These are phyloP conservation scores for Eupithecia centaureata DNA, from an alignment of 2,888 invertebrate species.

Conservation along the genomic window DNA sequence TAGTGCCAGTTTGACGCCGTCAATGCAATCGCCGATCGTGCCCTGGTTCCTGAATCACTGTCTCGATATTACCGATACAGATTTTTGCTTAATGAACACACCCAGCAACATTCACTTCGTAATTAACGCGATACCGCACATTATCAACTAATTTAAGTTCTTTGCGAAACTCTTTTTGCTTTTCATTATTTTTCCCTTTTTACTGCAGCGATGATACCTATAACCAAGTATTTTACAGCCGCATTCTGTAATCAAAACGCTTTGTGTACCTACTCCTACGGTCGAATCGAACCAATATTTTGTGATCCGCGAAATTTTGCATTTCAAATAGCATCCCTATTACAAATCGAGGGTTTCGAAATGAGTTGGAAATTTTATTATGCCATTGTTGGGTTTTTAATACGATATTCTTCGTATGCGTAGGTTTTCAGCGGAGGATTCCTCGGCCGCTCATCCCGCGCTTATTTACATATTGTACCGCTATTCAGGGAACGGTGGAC, in stretches of 20 bases:
- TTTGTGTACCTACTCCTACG: conserved; percentile 36
- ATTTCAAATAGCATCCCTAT: conserved; percentile 42
- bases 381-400: conserved; percentile 58
- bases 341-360: conserved; percentile 46
- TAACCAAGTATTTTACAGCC: conserved; percentile 34
- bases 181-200: conserved; percentile 41
- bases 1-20: conserved; percentile 60
- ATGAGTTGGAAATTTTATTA: conserved; percentile 51
- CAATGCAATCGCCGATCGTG: conserved; percentile 60
- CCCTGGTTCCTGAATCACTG: conserved; percentile 63
- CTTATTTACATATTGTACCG: conserved; percentile 78
- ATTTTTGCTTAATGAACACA: conserved; percentile 72
- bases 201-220: conserved; percentile 33
- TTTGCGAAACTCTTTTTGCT: conserved; percentile 47
- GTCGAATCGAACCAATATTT: conserved; percentile 36
- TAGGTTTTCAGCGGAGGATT: conserved; percentile 58
- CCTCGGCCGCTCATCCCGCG: conserved; percentile 61
- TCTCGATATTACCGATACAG: conserved; percentile 67
- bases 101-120: conserved; percentile 73
- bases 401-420: conserved; percentile 58
- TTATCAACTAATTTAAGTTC: conserved; percentile 61
- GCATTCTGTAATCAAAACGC: conserved; percentile 36
- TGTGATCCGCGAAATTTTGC: conserved; percentile 41
- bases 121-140: conserved; percentile 66
- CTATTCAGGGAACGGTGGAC: conserved; percentile 70